A percentile compares a stretch with the other conserved stretches of the same genome.
Evolutionary conservation across 92 coral and sea anemone genomes (phyloP).

Genomic region (Chrysogorgia sp.): DNA sequence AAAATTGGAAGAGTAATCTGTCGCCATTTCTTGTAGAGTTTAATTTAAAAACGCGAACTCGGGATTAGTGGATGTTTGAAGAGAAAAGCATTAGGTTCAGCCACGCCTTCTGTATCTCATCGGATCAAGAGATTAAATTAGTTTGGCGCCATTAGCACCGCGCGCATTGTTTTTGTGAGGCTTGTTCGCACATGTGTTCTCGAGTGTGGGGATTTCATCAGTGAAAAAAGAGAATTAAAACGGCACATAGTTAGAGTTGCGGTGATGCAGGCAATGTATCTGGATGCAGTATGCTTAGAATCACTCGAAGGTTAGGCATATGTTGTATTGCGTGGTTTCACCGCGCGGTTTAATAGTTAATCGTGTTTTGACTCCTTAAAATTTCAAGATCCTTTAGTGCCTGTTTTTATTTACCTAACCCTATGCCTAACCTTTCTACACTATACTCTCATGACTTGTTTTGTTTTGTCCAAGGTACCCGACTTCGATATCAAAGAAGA

Average conservation of each 20-base stretch:
- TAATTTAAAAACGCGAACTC: not conserved
- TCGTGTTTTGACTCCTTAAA: too few species aligned
- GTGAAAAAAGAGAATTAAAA: not conserved
- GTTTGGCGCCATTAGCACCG: constrained; percentile 13
- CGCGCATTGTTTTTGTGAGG: not conserved
- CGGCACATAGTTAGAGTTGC: too few species aligned
- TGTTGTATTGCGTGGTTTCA: too few species aligned
- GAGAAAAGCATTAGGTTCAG: not conserved
- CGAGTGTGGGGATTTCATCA: not conserved
- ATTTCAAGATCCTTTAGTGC: not conserved
- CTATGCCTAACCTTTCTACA: too few species aligned
- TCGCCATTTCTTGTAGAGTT: not conserved
- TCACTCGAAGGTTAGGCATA: too few species aligned
- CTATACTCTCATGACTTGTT: not conserved
- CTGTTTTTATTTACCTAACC: not conserved
- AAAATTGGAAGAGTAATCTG: not conserved
- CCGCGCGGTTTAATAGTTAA: too few species aligned
- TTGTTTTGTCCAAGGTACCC: not conserved
- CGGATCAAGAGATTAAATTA: constrained; percentile 23
- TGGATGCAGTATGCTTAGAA: too few species aligned
- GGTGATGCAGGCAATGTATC: too few species aligned
- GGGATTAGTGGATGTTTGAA: not conserved
- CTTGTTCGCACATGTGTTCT: not conserved
- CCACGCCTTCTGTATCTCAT: not conserved
- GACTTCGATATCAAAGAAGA: not conserved